Evolutionary conservation across 2,113 vertebrate species (phyloP).

Genomic region (Hemicordylus capensis): DNA sequence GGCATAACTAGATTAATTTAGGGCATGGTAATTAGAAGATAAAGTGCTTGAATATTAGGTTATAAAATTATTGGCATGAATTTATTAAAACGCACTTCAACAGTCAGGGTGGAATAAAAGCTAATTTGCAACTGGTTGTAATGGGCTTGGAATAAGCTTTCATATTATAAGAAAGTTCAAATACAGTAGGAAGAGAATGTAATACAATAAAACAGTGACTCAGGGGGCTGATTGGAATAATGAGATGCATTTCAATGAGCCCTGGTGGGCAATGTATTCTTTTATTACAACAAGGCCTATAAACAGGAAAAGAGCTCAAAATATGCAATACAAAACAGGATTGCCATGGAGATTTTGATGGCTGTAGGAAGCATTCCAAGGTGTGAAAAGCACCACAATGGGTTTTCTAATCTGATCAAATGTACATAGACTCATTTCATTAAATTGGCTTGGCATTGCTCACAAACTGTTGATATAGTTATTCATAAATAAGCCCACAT

Average conservation of each 20-base stretch:
- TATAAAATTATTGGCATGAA: constrained; percentile 63
- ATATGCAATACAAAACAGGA: constrained; percentile 41
- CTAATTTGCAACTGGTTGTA: constrained; percentile 67
- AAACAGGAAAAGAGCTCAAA: constrained; percentile 58
- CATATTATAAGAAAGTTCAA: constrained; percentile 65
- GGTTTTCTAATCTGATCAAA: constrained; percentile 32
- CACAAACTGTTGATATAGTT: neutral
- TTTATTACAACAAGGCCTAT: constrained; percentile 58
- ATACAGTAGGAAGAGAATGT: constrained; percentile 63
- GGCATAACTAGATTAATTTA: constrained; percentile 58
- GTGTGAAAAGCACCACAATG: constrained; percentile 29
- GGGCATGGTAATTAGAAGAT: constrained; percentile 62
- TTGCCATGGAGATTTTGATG: constrained; percentile 50
- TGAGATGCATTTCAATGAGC: constrained; percentile 70
- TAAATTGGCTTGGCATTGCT: neutral
- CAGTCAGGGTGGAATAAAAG: constrained; percentile 59
- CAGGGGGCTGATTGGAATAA: constrained; percentile 63
- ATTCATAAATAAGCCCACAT: constrained; percentile 2
- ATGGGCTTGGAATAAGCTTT: constrained; percentile 62
- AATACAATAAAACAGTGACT: constrained; percentile 69
- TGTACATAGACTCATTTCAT: neutral
- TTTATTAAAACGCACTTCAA: constrained; percentile 70
- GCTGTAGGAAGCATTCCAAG: constrained; percentile 41
- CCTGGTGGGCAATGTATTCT: constrained; percentile 54
- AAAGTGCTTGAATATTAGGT: constrained; percentile 57